A percentile compares a stretch with the other conserved stretches of the same genome.
phyloP scores from a whole-genome alignment of 2,113 vertebrate species.

The Parus major region DNA sequence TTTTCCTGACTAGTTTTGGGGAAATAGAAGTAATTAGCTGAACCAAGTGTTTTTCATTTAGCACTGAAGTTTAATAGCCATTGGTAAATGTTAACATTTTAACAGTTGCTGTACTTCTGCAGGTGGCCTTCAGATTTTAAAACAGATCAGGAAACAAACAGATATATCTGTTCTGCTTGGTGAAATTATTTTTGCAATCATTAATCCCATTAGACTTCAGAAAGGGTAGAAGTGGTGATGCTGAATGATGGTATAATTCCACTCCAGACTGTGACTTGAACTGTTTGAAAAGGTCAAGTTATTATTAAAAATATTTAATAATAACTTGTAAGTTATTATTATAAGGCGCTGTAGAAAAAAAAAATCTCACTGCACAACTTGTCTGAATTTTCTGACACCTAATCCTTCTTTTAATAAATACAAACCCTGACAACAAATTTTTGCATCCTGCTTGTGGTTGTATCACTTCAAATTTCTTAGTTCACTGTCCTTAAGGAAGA shows the following conservation, averaged over 20 bases:
- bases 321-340: no score
- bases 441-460: not conserved
- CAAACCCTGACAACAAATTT: not conserved
- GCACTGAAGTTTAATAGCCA: not conserved
- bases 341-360: not conserved
- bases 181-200: not conserved
- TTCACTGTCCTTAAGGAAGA: not conserved
- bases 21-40: not conserved
- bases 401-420: not conserved
- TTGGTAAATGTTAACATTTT: not conserved
- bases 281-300: not conserved
- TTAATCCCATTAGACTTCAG: not conserved
- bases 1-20: not conserved
- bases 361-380: not conserved
- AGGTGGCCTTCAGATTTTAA: not conserved
- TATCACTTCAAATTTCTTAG: not conserved
- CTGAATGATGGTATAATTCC: not conserved
- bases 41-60: not conserved
- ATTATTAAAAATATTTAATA: not conserved
- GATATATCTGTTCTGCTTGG: not conserved
- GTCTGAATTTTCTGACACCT: not conserved
- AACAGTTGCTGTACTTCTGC: not conserved
- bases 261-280: not conserved
- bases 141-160: not conserved
- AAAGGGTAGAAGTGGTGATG: not conserved